Percentiles rank a stretch among this genome's conserved stretches.
Evolutionary conservation across 2,797 vertebrate genomes (phyloP).

Genomic region (Chrysolophus pictus): DNA sequence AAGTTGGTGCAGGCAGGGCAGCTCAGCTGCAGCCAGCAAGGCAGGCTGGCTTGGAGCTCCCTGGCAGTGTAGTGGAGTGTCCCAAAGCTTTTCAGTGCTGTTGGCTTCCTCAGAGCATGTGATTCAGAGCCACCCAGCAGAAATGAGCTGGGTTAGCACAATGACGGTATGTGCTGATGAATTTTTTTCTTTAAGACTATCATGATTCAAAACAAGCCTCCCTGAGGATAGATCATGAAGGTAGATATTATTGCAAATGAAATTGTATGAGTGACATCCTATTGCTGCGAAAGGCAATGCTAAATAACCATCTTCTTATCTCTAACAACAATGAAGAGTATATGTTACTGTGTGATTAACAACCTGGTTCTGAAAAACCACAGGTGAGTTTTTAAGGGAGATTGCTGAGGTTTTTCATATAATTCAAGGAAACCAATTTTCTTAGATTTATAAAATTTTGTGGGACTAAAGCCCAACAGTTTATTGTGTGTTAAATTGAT

Average conservation of each 20-base stretch:
- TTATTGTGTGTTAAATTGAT: not conserved
- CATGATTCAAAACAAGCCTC: not conserved
- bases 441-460: not conserved
- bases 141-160: slow-evolving; percentile 51
- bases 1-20: not conserved
- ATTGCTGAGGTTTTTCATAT: not conserved
- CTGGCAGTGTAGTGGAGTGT: not conserved
- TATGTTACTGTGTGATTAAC: not conserved
- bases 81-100: not conserved
- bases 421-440: not conserved
- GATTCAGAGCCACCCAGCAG: not conserved
- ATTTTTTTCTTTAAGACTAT: slow-evolving; percentile 52
- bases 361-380: not conserved
- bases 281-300: not conserved
- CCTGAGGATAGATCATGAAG: not conserved
- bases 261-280: not conserved
- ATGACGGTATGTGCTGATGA: slow-evolving; percentile 26
- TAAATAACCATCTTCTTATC: not conserved
- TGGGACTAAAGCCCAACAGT: not conserved
- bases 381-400: not conserved
- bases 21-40: not conserved
- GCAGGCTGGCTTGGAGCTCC: not conserved
- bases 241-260: not conserved
- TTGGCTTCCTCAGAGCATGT: not conserved
- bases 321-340: not conserved